Evolutionary conservation across 2,113 vertebrate genomes (phyloP), one percentile per base, ranked within the genome.

Genomic region (Atherinomorus stipes): DNA sequence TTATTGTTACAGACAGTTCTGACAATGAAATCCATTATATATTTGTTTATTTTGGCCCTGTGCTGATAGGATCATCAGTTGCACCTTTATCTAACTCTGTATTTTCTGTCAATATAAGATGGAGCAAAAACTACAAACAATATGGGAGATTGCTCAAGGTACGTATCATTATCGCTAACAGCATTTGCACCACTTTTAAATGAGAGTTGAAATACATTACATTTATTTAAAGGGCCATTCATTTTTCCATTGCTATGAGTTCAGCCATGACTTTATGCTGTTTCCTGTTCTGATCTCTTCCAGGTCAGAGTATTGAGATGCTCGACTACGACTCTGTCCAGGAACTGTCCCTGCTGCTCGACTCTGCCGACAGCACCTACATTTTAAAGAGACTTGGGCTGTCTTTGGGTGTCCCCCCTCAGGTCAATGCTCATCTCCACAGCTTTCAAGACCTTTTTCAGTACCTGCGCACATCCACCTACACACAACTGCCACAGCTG

Each of bases 371-470:
- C 50, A 81, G 65, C 64, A 64, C 53, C 21, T 23, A 62, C 26
- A 21, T 56, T 37, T 26, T 88, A 51, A 78, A 65, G 56, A 81
- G 80, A 1, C 68, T 85, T 12, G 88, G 82, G 2, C 40, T 59
- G 22, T 84, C 81, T 56, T 47, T 92, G 38, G 86, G 84, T 7
- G 79, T 90, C 64, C 74, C 85, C 1, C 83, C 85, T 52, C 87
- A 86, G 66, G 62, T 92, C 50, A 54, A 83, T 1, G 11, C 42
- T 53, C 88, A 88, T 71, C 66, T 92, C 28, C 64, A 42, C 13
- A 65, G 83, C 59, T 91, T 92, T 71, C 85, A 85, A 71, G 90
- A 92, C 23, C 86, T 93, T 49, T 92, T 92, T 60, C 85, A 85
- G 50, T 91, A 90, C 62, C 87, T 91, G 52, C 70, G 84, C 51